These are phyloP conservation scores for Craseonycteris thonglongyai DNA, from an alignment of 2,113 vertebrate genomes.

Conservation along the genomic window DNA sequence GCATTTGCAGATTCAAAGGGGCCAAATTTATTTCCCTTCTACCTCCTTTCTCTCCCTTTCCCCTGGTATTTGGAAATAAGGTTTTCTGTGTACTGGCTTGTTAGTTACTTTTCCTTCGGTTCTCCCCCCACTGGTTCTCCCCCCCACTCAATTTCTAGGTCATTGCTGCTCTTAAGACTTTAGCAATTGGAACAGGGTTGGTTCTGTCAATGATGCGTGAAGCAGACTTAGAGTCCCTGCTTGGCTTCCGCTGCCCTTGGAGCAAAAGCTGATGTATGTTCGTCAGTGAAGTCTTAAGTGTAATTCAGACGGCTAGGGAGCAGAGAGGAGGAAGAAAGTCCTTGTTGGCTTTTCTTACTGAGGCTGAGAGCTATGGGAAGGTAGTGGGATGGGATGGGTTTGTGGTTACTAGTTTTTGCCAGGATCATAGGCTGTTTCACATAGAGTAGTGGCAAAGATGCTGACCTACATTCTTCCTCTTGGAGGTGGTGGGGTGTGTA, in stretches of 20 bases:
- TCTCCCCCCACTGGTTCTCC: background rate
- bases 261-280: conserved; percentile 55
- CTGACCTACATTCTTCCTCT: conserved; percentile 55
- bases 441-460: background rate
- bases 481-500: background rate
- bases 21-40: conserved; percentile 18
- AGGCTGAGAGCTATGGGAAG: conserved; percentile 31
- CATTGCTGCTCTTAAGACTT: conserved; percentile 65
- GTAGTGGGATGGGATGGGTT: conserved; percentile 3
- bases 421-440: background rate
- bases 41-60: background rate
- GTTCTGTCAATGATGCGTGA: conserved; percentile 58
- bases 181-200: conserved; percentile 57
- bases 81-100: conserved; percentile 22
- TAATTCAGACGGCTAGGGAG: conserved; percentile 8
- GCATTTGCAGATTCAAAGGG: conserved; percentile 38
- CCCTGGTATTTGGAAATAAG: conserved; percentile 26
- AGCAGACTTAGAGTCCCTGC: conserved; percentile 58
- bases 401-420: conserved; percentile 33
- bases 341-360: conserved; percentile 23
- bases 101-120: background rate
- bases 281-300: conserved; percentile 63
- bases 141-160: conserved; percentile 68
- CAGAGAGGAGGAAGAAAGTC: conserved; percentile 14
- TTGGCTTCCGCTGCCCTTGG: conserved; percentile 63